These are phyloP conservation scores for Nephrotoma flavescens DNA, from an alignment of 2,888 invertebrate genomes.

Conservation along the genomic window DNA sequence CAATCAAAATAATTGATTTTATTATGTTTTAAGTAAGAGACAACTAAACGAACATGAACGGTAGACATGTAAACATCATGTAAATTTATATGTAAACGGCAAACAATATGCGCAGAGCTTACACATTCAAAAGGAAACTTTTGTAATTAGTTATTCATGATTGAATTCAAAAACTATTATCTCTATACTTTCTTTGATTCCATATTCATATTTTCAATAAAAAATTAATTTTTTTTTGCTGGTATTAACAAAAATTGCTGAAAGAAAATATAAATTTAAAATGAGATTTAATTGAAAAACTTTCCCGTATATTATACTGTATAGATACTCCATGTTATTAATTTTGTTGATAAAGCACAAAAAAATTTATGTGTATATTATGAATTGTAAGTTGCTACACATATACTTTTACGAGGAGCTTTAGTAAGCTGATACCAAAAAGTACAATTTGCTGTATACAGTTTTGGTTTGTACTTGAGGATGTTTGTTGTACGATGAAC, in stretches of 20 bases:
- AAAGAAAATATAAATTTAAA: background rate
- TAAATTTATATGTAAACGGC: background rate
- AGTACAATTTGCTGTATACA: background rate
- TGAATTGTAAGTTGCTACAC: background rate
- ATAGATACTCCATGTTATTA: background rate
- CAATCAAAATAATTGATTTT: background rate
- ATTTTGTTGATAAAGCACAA: background rate
- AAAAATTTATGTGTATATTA: background rate
- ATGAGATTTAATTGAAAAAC: background rate
- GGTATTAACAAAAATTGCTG: background rate
- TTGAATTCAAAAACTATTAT: background rate
- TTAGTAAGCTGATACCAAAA: background rate
- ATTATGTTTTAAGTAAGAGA: background rate
- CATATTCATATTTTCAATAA: background rate
- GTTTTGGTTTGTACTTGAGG: background rate
- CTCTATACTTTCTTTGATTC: background rate
- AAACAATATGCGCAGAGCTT: background rate
- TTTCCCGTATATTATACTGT: background rate
- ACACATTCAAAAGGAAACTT: background rate
- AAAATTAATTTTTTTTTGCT: background rate
- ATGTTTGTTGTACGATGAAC: background rate
- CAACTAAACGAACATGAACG: background rate
- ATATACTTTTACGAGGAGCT: background rate
- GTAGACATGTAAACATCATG: background rate
- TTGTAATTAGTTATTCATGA: background rate